phyloP scores from a whole-genome alignment of 2,888 invertebrate species.

The Lucinisca nassula region DNA sequence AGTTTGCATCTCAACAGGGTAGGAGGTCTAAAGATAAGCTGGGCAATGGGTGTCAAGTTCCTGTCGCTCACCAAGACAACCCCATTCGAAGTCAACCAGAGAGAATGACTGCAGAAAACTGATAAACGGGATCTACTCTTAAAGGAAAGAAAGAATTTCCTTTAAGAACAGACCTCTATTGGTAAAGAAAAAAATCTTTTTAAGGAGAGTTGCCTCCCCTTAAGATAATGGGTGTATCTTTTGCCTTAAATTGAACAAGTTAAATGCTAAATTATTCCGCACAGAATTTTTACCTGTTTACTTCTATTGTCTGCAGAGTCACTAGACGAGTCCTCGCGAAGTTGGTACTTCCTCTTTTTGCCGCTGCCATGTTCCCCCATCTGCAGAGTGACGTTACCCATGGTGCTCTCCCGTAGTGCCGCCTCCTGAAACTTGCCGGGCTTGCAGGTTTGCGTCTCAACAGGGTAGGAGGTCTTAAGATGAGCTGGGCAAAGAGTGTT shows the following conservation, averaged over 20 bases:
- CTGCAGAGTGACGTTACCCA: constrained; percentile 49
- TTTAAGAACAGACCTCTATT: too few relatives aligned
- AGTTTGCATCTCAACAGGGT: constrained; percentile 87
- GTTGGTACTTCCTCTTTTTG: constrained; percentile 64
- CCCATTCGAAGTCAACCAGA: constrained; percentile 81
- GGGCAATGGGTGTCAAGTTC: constrained; percentile 87
- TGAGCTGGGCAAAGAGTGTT: constrained; percentile 88
- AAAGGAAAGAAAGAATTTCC: too few relatives aligned
- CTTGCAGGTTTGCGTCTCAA: constrained; percentile 84
- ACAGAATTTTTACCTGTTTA: too few relatives aligned
- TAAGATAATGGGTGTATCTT: too few relatives aligned
- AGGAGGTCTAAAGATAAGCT: constrained; percentile 87
- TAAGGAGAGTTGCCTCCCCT: too few relatives aligned
- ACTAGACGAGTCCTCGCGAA: constrained; percentile 53
- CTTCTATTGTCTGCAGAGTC: constrained; percentile 61
- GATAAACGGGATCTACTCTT: too few relatives aligned
- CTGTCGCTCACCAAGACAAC: constrained; percentile 86
- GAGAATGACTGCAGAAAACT: too few relatives aligned
- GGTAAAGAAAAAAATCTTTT: too few relatives aligned
- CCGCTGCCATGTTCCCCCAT: constrained; percentile 54
- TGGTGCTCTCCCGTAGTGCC: constrained; percentile 67
- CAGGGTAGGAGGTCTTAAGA: constrained; percentile 87
- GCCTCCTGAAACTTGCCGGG: constrained; percentile 68
- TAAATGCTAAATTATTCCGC: too few relatives aligned
- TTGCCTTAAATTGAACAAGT: too few relatives aligned